Evolutionary conservation across 1,140 invertebrate species (phyloP), one percentile per base, ranked within the genome.

Genomic region (Atta cephalotes): DNA sequence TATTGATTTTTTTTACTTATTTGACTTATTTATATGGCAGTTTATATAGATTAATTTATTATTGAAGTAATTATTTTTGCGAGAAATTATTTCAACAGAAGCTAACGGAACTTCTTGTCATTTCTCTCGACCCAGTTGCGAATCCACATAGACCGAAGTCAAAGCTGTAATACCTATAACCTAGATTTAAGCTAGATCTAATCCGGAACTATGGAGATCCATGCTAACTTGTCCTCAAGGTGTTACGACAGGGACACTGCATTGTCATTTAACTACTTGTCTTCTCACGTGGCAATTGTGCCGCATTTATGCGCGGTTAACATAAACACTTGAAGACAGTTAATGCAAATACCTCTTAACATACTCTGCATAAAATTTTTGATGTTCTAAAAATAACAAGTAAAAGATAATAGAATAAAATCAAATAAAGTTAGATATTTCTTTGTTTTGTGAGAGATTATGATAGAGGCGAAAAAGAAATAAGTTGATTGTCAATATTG

Each of bases 171-270:
- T 56, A 45, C 39, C 39, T 45, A 49, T 65, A 58, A 70, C 51
- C 63, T 49, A 81, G 31, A 81, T 81, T 49, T 70, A 80, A 70
- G 45, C 62, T 14, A 66, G 78, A 35, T 80, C 49, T 80, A 70
- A 71, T 53, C 31, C 49, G 31, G 21, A 81, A 81, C 49, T 81
- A 68, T 56, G 51, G 65, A 70, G 62, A 81, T 56, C 7, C 31
- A 25, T 39, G n/a, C 31, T 58, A 70, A 71, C 79, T 81, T 45
- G 79, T 71, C 49, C 39, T 58, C 51, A 39, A 58, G 65, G 14
- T 81, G 31, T 81, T 81, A 35, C 49, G 65, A 31, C 31, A n/a
- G 21, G 65, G 28, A 45, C 16, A 65, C 31, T 39, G 78, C 51
- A 31, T 66, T 62, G 62, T 65, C 77, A 71, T 70, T 58, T 58